Conservation (phyloP, 1,140 invertebrate species). For the Heliothis subflexa region DNA sequence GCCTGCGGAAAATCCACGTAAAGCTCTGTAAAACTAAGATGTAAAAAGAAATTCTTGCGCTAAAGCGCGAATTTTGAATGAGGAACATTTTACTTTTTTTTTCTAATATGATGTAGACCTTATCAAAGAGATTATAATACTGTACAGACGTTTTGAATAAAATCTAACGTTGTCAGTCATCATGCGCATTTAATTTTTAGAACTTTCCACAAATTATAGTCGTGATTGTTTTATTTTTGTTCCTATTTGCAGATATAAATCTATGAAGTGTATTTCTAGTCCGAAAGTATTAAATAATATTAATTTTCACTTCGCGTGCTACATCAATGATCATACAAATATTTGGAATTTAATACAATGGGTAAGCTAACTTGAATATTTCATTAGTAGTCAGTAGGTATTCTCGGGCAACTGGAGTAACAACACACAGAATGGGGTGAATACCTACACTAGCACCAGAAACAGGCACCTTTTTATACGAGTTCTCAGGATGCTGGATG, state of each 20-base stretch:
- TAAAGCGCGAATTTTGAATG: background rate
- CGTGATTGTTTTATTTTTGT: background rate
- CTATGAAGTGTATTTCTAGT: background rate
- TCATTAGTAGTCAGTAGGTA: no score
- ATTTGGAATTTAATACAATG: background rate
- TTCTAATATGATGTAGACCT: background rate
- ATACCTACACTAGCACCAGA: no score
- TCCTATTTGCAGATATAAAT: background rate
- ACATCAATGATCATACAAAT: background rate
- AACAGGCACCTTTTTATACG: no score
- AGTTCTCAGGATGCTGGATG: no score
- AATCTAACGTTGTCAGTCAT: conserved; percentile 7
- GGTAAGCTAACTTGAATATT: background rate
- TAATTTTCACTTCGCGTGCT: background rate
- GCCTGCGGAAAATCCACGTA: no score
- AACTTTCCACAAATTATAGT: conserved; percentile 17
- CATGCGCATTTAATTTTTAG: background rate
- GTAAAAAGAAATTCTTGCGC: no score
- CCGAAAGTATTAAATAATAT: background rate
- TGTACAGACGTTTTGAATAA: background rate
- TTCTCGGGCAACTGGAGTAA: no score
- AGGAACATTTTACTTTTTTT: background rate
- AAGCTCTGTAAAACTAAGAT: no score
- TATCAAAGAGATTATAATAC: background rate
- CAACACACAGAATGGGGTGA: no score